Conservation (phyloP, 2,113 vertebrate genomes). For the Caracal caracal region DNA sequence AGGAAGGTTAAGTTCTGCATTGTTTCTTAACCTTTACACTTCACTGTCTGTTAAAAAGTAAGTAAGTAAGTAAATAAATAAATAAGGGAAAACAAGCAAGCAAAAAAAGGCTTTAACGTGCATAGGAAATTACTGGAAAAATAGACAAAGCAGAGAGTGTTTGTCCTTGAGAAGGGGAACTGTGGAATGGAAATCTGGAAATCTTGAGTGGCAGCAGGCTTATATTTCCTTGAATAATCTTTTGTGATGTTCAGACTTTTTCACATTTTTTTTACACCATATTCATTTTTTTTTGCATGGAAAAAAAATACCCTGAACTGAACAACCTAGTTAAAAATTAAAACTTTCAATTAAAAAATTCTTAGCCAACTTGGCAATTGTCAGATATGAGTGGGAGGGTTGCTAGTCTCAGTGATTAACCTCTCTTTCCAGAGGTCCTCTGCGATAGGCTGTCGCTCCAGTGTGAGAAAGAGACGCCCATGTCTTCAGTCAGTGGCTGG, state of each 20-base stretch:
- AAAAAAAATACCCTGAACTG: background rate
- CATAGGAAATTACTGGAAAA: background rate
- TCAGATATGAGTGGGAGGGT: background rate
- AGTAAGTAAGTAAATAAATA: background rate
- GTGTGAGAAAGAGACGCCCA: background rate
- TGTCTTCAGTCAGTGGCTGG: background rate
- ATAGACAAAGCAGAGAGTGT: background rate
- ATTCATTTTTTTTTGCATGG: background rate
- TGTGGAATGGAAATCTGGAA: background rate
- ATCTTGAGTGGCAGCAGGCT: background rate
- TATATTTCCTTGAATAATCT: background rate
- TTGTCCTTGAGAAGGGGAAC: background rate
- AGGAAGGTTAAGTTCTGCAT: background rate
- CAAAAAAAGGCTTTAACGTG: background rate
- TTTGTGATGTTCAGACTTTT: background rate
- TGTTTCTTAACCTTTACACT: background rate
- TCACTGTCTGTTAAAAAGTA: background rate
- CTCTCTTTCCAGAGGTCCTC: background rate
- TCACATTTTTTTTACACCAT: background rate
- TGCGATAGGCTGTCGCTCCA: background rate
- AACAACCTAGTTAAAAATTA: background rate
- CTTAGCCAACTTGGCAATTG: background rate
- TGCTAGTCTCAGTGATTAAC: background rate
- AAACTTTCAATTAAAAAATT: background rate
- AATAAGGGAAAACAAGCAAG: background rate